Conservation (phyloP, 2,113 vertebrate species). For the Phyllopteryx taeniolatus region DNA sequence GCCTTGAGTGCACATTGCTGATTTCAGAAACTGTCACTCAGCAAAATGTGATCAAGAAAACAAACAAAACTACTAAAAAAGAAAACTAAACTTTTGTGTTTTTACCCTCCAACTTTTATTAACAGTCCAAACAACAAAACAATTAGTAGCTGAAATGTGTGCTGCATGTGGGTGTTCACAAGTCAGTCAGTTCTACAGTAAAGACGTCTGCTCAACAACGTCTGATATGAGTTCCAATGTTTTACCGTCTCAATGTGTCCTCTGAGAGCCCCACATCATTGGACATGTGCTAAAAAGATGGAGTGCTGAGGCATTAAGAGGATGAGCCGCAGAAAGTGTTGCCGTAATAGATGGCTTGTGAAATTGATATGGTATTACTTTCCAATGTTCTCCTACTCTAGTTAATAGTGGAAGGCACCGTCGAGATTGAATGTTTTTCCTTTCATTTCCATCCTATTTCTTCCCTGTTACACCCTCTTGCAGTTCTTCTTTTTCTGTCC, state of each 20-base stretch:
- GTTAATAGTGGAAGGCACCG: slow-evolving; percentile 56
- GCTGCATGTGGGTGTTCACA: background rate
- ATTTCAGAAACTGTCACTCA: too few relatives aligned
- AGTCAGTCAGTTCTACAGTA: slow-evolving; percentile 6
- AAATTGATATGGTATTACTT: slow-evolving; percentile 67
- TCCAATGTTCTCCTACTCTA: slow-evolving; percentile 52
- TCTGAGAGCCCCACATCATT: slow-evolving; percentile 48
- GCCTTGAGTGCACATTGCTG: too few relatives aligned
- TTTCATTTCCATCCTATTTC: slow-evolving; percentile 60
- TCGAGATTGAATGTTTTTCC: slow-evolving; percentile 56
- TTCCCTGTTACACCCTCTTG: slow-evolving; percentile 29
- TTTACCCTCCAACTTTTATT: background rate
- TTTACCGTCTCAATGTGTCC: slow-evolving; percentile 33
- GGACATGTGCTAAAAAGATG: slow-evolving; percentile 62
- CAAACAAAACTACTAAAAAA: background rate
- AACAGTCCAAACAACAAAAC: background rate
- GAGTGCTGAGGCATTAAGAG: slow-evolving; percentile 57
- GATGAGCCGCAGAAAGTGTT: slow-evolving; percentile 60
- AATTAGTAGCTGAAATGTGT: background rate
- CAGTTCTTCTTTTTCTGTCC: background rate
- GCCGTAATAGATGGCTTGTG: slow-evolving; percentile 67
- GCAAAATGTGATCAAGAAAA: background rate
- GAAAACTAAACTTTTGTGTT: too few relatives aligned
- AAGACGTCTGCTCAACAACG: slow-evolving; percentile 18
- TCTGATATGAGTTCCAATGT: slow-evolving; percentile 19